A percentile compares a stretch with the other conserved stretches of the same genome.
These are phyloP conservation scores for Dreissena polymorpha DNA, from an alignment of 1,140 invertebrate species.

Conservation along the genomic window DNA sequence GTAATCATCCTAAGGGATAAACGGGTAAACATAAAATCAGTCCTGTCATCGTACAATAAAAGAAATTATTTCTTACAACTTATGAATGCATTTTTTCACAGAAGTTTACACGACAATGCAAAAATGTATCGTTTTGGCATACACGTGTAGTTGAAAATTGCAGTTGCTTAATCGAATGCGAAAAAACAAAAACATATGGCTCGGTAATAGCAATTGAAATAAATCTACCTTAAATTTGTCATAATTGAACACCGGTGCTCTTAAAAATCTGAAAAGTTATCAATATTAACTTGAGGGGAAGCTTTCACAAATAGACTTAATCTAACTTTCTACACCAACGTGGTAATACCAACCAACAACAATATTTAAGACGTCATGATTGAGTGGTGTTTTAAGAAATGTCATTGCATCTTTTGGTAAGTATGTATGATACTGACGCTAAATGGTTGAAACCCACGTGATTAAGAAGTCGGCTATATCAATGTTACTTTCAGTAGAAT, in stretches of 20 bases:
- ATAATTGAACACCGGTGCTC: constrained; percentile 12
- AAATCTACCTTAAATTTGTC: constrained; percentile 25
- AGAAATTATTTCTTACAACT: too few relatives aligned
- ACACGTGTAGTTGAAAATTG: constrained; percentile 10
- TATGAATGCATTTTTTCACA: too few relatives aligned
- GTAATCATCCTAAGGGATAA: constrained; percentile 15
- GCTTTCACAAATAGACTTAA: not conserved
- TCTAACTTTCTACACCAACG: not conserved
- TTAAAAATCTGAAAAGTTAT: constrained; percentile 36
- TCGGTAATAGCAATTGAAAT: too few relatives aligned
- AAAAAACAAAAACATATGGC: constrained; percentile 45
- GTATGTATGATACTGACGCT: constrained; percentile 6
- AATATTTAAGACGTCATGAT: not conserved
- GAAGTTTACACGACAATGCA: not conserved
- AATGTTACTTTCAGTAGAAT: too few relatives aligned
- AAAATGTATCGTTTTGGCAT: not conserved
- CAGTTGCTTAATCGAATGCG: constrained; percentile 31
- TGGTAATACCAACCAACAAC: constrained; percentile 25
- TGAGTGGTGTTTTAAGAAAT: constrained; percentile 11
- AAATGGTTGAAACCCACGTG: not conserved
- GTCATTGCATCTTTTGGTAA: constrained; percentile 24
- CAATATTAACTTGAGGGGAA: constrained; percentile 37
- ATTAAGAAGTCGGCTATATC: too few relatives aligned
- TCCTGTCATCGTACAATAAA: not conserved
- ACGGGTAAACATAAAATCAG: not conserved